A percentile compares a stretch with the other conserved stretches of the same genome.
Evolutionary conservation across 2,888 invertebrate species (phyloP).

Genomic region (Platerodrilus igneus): DNA sequence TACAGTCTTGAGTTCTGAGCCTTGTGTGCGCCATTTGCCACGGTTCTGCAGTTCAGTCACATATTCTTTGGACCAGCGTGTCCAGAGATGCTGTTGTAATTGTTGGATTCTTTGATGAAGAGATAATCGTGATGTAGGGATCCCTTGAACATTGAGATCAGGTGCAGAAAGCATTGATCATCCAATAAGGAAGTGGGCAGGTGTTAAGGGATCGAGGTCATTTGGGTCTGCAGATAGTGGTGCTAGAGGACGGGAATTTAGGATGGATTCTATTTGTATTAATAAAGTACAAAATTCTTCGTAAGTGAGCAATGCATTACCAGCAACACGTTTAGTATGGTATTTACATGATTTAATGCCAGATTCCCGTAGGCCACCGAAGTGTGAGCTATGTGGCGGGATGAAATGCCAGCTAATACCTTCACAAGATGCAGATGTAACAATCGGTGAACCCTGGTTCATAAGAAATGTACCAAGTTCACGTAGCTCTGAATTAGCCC

Average conservation of each 20-base stretch:
- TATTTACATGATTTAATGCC: background rate
- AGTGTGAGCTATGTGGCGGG: constrained; percentile 19
- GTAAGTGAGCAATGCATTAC: background rate
- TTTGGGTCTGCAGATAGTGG: constrained; percentile 28
- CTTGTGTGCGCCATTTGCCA: constrained; percentile 21
- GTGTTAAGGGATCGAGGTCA: constrained; percentile 30
- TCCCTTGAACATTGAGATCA: constrained; percentile 26
- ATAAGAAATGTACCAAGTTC: constrained; percentile 1
- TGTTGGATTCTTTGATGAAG: constrained; percentile 28
- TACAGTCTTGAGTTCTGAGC: constrained; percentile 25
- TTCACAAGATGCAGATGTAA: background rate
- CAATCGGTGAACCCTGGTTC: background rate
- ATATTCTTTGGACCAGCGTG: constrained; percentile 29
- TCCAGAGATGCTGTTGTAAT: constrained; percentile 26
- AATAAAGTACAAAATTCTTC: constrained; percentile 27
- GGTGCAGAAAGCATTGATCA: constrained; percentile 26
- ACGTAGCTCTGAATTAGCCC: constrained; percentile 12
- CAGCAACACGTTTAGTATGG: background rate
- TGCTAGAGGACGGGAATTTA: constrained; percentile 31
- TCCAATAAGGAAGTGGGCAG: constrained; percentile 37
- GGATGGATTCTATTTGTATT: constrained; percentile 28
- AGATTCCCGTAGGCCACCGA: constrained; percentile 26
- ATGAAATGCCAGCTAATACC: constrained; percentile 31
- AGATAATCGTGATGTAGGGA: constrained; percentile 19
- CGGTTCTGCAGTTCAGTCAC: constrained; percentile 27